phyloP scores from a whole-genome alignment of 2,113 vertebrate genomes.

The Apteryx mantelli region DNA sequence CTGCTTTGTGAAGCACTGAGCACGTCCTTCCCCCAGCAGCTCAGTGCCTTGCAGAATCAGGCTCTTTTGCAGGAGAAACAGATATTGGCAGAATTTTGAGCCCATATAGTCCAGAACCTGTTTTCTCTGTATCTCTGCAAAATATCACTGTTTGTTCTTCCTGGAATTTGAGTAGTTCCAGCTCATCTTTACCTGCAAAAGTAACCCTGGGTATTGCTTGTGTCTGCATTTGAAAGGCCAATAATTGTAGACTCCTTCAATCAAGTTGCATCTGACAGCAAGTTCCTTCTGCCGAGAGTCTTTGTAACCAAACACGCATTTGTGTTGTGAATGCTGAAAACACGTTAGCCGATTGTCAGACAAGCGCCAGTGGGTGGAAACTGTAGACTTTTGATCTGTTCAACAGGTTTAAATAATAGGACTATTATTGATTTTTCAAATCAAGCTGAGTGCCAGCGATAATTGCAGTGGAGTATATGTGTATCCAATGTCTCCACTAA shows the following conservation, averaged over 20 bases:
- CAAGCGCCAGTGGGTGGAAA: neutral
- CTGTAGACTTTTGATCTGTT: neutral
- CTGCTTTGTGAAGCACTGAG: neutral
- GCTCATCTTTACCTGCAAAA: neutral
- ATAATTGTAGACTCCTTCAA: neutral
- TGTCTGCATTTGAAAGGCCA: neutral
- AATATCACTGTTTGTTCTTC: neutral
- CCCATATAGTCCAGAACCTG: neutral
- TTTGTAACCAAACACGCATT: neutral
- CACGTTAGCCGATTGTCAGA: neutral
- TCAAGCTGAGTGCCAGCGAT: neutral
- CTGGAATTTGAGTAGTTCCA: neutral
- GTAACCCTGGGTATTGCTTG: neutral
- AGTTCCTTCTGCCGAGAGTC: neutral
- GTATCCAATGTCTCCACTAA: neutral
- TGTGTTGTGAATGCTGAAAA: neutral
- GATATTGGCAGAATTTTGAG: conserved; percentile 1
- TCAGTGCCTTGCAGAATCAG: neutral
- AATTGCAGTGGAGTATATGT: neutral
- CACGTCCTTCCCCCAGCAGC: neutral
- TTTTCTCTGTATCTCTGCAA: neutral
- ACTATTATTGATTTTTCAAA: neutral
- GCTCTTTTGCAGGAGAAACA: neutral
- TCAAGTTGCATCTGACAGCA: neutral
- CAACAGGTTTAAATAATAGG: neutral